Base-by-base conservation (phyloP, 2,797 vertebrate genomes). In the Distichodus sexfasciatus region DNA sequence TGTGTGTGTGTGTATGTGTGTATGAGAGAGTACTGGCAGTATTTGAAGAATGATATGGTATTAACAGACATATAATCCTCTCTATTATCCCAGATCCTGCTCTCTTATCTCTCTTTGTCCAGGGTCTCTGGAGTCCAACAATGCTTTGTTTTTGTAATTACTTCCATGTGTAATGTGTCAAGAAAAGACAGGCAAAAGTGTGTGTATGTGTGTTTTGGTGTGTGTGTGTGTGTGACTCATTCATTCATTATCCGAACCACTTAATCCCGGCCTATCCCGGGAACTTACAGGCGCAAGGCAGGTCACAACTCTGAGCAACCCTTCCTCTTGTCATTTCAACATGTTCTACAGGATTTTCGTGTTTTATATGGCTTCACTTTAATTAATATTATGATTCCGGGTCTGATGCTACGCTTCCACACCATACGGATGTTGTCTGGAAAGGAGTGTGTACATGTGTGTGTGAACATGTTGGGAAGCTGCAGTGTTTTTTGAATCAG, bases 141-240 rank as follows among this genome's bases (percentile, higher is more conserved):
- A 11, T 48, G 55, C 79, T 76, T 57, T 71, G 68, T 76, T 80
- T 84, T 68, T 76, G 71, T 79, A 83, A 80, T 86, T 83, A 79
- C 66, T 74, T 74, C 75, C 67, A 61, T 61, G 62, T 74, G 65
- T 77, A 82, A 80, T 38, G 53, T 63, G 72, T 76, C 75, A 74
- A 73, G 57, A 65, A 59, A 33, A 3, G 4, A 4, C n/a, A 17
- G 53, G 10, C 67, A 76, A 68, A 40, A 63, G 76, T 72, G 19
- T 66, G 38, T 65, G 36, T 46, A 29, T 44, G 47, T 57, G 24
- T 35, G 60, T 47, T 62, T 31, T 59, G 55, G 23, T 26, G 43
- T 48, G 44, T 46, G 40, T 12, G 50, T 31, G 15, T 8, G 26
- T 28, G n/a, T 24, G 38, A 44, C 24, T 19, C 7, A n/a, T 43